Base-by-base conservation (phyloP, 2,888 invertebrate genomes). In the Hermodice carunculata region DNA sequence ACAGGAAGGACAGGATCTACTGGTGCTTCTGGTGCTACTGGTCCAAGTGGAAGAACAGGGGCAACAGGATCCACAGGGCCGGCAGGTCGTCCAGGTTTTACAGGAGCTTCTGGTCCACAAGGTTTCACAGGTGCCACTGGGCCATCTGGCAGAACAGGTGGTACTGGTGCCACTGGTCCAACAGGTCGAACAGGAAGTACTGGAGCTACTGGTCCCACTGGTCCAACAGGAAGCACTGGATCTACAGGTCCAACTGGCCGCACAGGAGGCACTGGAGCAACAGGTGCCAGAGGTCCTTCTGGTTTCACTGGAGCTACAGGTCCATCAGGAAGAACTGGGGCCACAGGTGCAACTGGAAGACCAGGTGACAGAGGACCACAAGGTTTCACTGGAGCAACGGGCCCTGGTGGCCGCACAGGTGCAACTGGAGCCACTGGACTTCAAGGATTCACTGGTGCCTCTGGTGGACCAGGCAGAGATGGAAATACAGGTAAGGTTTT, bases 211-310 rank as follows among this genome's bases (percentile, higher is more conserved):
- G 70, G 70, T 37, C 43, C 34, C 17, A 29, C 31, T 4, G 70
- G 70, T 29, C n/a, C 24, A 28, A 52, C 51, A 22, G 70, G 70
- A 59, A 17, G n/a, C 11, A 43, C 40, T 49, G 67, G 62, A 14
- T 26, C 34, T 22, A 8, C 53, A 37, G 70, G 70, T 24, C 5
- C 17, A 2, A 58, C 58, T 60, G 67, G 67, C n/a, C 29, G 58
- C 2, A 56, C 64, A 48, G 67, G 67, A 40, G 17, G 22, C n/a
- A 61, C 67, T 26, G 73, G 73, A 53, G 37, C 57, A 22, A 52
- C 53, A 37, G 72, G 71, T 44, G 22, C 26, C 24, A n/a, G 8
- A 29, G 67, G 70, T 26, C 26, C 54, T 26, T 37, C 56, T 24
- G 62, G 56, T 32, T 37, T 29, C 58, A 2, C 29, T 17, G 44